Evolutionary conservation across 2,888 invertebrate species (phyloP).

Genomic region (Trichacis sp.): DNA sequence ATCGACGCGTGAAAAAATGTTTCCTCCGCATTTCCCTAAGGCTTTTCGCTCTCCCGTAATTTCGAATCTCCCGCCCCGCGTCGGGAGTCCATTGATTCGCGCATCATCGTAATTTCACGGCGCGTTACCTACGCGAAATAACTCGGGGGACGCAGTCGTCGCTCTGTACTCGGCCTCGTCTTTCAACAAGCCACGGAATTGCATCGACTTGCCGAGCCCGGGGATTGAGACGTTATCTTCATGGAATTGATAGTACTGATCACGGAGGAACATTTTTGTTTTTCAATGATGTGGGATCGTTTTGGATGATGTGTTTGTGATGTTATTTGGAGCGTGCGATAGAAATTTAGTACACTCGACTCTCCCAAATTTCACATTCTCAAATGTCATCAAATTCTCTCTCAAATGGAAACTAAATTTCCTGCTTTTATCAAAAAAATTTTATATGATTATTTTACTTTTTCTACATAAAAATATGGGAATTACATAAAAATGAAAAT

Average conservation of each 20-base stretch:
- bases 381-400: no score
- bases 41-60: conserved; percentile 36
- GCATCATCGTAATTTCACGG: conserved; percentile 69
- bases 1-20: neutral
- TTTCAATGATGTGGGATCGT: no score
- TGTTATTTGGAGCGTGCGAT: no score
- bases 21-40: conserved; percentile 30
- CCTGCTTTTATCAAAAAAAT: no score
- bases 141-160: conserved; percentile 61
- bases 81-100: conserved; percentile 65
- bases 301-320: no score
- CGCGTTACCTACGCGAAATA: conserved; percentile 69
- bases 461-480: no score
- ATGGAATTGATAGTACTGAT: conserved; percentile 11
- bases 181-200: conserved; percentile 69
- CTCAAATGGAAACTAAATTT: no score
- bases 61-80: conserved; percentile 45
- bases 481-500: no score
- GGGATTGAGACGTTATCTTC: conserved; percentile 8
- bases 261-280: no score
- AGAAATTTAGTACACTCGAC: no score
- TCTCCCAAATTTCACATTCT: no score
- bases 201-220: conserved; percentile 61
- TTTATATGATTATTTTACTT: no score
- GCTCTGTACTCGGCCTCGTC: conserved; percentile 51